phyloP scores from a whole-genome alignment of 2,113 vertebrate species.

The Calyptomena viridis region DNA sequence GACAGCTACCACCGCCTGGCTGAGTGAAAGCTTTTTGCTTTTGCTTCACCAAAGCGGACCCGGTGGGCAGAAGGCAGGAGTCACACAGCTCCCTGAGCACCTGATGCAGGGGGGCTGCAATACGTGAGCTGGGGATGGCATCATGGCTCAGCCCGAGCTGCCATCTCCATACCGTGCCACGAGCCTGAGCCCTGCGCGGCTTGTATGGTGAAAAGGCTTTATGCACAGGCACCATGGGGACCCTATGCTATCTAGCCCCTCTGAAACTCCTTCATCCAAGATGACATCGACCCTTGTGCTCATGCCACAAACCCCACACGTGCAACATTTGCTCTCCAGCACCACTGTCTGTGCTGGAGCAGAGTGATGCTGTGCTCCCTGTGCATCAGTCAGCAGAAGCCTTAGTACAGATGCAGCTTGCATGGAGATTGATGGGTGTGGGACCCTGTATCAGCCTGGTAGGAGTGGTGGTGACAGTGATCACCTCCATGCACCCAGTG shows the following conservation, averaged over 20 bases:
- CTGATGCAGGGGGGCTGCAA: background rate
- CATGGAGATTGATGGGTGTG: rapidly evolving
- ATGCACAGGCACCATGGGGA: rapidly evolving
- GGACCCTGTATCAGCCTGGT: rapidly evolving
- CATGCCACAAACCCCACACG: rapidly evolving
- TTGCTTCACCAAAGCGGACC: background rate
- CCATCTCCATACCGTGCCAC: rapidly evolving
- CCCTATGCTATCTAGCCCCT: background rate
- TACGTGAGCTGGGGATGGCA: rapidly evolving
- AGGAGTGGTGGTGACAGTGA: background rate
- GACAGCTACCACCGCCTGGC: background rate
- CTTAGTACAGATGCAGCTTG: background rate
- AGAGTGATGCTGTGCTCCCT: background rate
- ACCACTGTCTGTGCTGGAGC: rapidly evolving
- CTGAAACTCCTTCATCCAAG: background rate
- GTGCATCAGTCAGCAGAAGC: background rate
- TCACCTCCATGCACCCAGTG: background rate
- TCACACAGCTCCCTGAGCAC: rapidly evolving
- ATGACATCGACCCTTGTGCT: background rate
- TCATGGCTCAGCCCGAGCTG: background rate
- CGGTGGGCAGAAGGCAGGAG: rapidly evolving
- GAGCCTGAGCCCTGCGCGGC: background rate
- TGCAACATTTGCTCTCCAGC: background rate
- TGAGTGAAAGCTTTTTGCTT: background rate
- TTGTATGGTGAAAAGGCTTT: background rate